A percentile compares a stretch with the other conserved stretches of the same genome.
These are phyloP conservation scores for Acanthoscelides obtectus DNA, from an alignment of 2,888 invertebrate genomes.

Conservation along the genomic window DNA sequence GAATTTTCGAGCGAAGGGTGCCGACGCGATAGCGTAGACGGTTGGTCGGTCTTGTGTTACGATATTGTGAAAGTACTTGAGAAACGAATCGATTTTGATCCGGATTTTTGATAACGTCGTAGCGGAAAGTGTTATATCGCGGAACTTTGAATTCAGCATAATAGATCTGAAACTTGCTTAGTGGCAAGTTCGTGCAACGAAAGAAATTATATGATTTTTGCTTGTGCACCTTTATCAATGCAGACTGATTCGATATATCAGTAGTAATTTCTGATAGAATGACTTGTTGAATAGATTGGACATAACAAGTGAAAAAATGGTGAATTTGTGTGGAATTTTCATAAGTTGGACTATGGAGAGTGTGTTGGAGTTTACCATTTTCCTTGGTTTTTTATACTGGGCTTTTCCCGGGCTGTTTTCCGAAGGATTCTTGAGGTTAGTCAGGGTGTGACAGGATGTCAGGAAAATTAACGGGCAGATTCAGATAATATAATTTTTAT, in stretches of 20 bases:
- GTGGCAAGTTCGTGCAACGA: no score
- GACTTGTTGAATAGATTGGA: not conserved
- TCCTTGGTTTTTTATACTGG: slow-evolving; percentile 37
- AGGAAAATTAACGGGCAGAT: no score
- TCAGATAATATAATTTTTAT: no score
- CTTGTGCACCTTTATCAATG: no score
- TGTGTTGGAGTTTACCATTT: slow-evolving; percentile 38
- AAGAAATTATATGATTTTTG: no score
- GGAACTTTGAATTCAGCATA: no score
- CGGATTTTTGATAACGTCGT: no score
- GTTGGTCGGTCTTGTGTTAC: not conserved
- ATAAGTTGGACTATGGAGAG: slow-evolving; percentile 35
- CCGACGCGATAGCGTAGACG: not conserved
- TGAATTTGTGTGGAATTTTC: slow-evolving; percentile 19
- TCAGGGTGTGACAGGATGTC: no score
- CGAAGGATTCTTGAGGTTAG: slow-evolving; percentile 35
- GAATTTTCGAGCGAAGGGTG: not conserved
- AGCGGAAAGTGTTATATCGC: no score
- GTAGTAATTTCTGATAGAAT: not conserved
- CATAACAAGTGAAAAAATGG: slow-evolving; percentile 9
- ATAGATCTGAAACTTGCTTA: no score
- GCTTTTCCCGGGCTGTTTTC: slow-evolving; percentile 39
- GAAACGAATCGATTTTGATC: no score
- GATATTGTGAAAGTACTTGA: not conserved
- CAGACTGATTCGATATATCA: no score